These are phyloP conservation scores for Leucozona laternaria DNA, from an alignment of 2,888 invertebrate genomes.

Conservation along the genomic window DNA sequence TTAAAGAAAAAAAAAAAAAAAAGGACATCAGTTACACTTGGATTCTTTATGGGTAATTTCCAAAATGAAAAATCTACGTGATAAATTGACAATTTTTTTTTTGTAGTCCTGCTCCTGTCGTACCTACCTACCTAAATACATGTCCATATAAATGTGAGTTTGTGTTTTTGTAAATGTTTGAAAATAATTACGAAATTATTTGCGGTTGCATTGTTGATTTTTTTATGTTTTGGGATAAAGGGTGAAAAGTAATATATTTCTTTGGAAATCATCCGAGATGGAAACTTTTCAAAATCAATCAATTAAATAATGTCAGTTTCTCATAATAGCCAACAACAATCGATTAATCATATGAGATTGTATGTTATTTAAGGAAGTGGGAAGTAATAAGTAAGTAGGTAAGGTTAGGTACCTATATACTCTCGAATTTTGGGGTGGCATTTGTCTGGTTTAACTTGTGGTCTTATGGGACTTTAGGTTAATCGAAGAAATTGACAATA, in stretches of 20 bases:
- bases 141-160: not conserved
- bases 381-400: not conserved
- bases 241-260: conserved; percentile 21
- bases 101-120: too few relatives aligned
- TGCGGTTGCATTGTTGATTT: conserved; percentile 67
- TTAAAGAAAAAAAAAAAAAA: conserved; percentile 29
- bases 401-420: not conserved
- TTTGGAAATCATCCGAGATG: not conserved
- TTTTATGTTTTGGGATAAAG: conserved; percentile 45
- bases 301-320: conserved; percentile 74
- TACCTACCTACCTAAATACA: not conserved
- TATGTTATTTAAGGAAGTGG: conserved; percentile 56
- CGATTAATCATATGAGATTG: conserved; percentile 72
- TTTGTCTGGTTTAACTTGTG: conserved; percentile 37
- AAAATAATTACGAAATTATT: conserved; percentile 74
- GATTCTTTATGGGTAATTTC: conserved; percentile 71
- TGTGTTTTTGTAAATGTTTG: conserved; percentile 36
- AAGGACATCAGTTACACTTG: conserved; percentile 71
- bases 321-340: conserved; percentile 67
- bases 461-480: conserved; percentile 41
- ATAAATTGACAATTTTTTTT: conserved; percentile 70
- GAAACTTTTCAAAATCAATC: conserved; percentile 68
- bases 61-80: conserved; percentile 55
- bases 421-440: conserved; percentile 9
- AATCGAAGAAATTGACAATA: conserved; percentile 36